Conservation (phyloP, 2,113 vertebrate genomes). For the Falcunculus frontatus region DNA sequence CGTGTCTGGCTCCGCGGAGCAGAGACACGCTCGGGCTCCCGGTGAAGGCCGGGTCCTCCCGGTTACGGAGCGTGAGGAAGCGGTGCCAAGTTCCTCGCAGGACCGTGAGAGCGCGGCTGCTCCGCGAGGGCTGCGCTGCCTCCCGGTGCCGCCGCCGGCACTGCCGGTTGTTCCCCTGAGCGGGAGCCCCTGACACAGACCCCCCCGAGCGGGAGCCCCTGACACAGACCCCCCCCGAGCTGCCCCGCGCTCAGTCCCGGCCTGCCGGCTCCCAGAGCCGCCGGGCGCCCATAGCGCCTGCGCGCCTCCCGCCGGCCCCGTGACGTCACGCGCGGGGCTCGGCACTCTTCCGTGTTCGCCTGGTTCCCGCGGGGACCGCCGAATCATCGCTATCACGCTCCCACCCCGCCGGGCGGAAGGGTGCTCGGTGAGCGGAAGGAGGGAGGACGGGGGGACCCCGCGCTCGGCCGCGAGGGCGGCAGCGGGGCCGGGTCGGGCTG, state of each 20-base stretch:
- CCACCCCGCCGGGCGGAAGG: neutral
- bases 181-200: rapidly evolving
- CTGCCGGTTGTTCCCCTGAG: rapidly evolving
- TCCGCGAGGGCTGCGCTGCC: neutral
- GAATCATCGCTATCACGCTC: neutral
- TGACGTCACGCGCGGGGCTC: neutral
- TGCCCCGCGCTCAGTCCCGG: rapidly evolving
- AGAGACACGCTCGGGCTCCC: neutral
- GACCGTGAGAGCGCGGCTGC: neutral
- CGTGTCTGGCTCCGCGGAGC: neutral
- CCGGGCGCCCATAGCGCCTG: neutral
- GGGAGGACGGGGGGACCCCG: neutral
- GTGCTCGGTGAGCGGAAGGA: neutral
- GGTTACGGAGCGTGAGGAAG: neutral
- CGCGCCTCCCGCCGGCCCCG: neutral
- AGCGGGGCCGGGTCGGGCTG: neutral
- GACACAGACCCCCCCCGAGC: neutral
- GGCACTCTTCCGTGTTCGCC: neutral
- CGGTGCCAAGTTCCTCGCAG: rapidly evolving
- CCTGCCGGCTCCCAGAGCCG: neutral
- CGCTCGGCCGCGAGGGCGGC: neutral
- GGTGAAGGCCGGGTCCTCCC: too few species aligned
- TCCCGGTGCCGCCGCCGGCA: too few species aligned
- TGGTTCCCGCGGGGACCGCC: neutral
- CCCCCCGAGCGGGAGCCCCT: neutral